Base-by-base conservation (phyloP, 2,888 invertebrate species). In the Cheilosia urbana region DNA sequence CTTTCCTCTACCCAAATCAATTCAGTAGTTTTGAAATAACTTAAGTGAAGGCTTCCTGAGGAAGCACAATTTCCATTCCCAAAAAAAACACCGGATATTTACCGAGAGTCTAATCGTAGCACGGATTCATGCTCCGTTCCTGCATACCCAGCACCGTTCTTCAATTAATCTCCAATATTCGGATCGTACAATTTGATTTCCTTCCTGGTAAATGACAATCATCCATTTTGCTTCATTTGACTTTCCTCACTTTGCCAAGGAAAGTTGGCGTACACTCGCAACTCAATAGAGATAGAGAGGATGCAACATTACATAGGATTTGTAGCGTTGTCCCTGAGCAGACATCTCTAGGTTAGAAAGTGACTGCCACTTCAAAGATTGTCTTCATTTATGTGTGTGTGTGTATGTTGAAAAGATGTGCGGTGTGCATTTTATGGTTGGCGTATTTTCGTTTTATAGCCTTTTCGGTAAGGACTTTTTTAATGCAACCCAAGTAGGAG, bases 111-210 rank as follows among this genome's bases (percentile, higher is more conserved):
- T 51, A 7, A 51, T 51, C 21, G 51, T 24, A 15, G 11, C 37
- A 15, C 21, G 13, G 37, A 58, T 19, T 24, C 19, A 21, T 19
- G 2, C 19, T 37, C 3, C 15, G 6, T 40, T 40, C 21, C 13
- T 11, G 4, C 19, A 1, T 13, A 30, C 30, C 11, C 63, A 34
- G 1, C 7, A 21, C 37, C 19, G 13, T n/a, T n/a, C 49, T 19
- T 47, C 68, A 68, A 77, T 76, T 76, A 66, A 68, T 58, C 51
- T 60, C 19, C 9, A 42, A 76, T 60, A 30, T 60, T 68, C 34
- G 34, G 24, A 24, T 53, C 60, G 68, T 60, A 42, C 13, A 77
- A 77, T 77, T 68, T 53, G 51, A 68, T 68, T 77, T 77, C 58
- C 66, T 30, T 42, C 34, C 53, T 60, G 68, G 60, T 60, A 58